A percentile compares a stretch with the other conserved stretches of the same genome.
Conservation (phyloP, 1,140 invertebrate species). For the Eumaeus atala region DNA sequence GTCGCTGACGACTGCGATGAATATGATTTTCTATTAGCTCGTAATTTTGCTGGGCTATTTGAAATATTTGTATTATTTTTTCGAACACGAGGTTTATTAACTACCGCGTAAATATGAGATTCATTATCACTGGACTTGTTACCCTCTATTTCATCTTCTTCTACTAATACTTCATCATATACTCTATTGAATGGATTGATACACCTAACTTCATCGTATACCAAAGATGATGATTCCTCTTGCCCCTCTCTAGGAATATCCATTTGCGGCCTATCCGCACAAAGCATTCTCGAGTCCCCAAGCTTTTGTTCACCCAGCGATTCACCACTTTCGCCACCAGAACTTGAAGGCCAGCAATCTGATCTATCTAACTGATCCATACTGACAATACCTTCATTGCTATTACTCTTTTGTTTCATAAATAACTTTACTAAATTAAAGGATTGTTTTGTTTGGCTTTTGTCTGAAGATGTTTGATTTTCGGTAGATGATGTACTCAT, state of each 20-base stretch:
- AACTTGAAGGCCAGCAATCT: slow-evolving; percentile 76
- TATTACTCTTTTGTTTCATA: slow-evolving; percentile 91
- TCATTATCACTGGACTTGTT: slow-evolving; percentile 58
- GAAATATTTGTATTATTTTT: slow-evolving; percentile 74
- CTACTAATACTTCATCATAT: slow-evolving; percentile 61
- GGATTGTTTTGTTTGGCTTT: slow-evolving; percentile 75
- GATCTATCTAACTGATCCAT: slow-evolving; percentile 79
- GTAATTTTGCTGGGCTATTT: slow-evolving; percentile 62
- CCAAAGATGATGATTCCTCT: slow-evolving; percentile 40
- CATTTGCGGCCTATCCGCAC: slow-evolving; percentile 46
- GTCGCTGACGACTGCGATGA: slow-evolving; percentile 67
- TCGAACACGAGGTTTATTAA: slow-evolving; percentile 64
- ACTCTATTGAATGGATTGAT: slow-evolving; percentile 47
- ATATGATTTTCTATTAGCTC: slow-evolving; percentile 59
- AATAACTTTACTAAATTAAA: slow-evolving; percentile 91
- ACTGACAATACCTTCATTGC: slow-evolving; percentile 79
- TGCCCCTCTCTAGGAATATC: slow-evolving; percentile 47
- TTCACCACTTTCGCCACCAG: slow-evolving; percentile 67
- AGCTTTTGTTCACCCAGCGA: slow-evolving; percentile 57
- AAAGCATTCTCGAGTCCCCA: slow-evolving; percentile 39
- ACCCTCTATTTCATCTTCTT: slow-evolving; percentile 61
- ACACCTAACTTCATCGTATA: slow-evolving; percentile 55
- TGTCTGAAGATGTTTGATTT: slow-evolving; percentile 72
- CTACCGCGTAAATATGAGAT: slow-evolving; percentile 65
- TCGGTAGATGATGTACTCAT: slow-evolving; percentile 71